Evolutionary conservation across 2,113 vertebrate genomes (phyloP).

Genomic region (Patagioenas fasciata): DNA sequence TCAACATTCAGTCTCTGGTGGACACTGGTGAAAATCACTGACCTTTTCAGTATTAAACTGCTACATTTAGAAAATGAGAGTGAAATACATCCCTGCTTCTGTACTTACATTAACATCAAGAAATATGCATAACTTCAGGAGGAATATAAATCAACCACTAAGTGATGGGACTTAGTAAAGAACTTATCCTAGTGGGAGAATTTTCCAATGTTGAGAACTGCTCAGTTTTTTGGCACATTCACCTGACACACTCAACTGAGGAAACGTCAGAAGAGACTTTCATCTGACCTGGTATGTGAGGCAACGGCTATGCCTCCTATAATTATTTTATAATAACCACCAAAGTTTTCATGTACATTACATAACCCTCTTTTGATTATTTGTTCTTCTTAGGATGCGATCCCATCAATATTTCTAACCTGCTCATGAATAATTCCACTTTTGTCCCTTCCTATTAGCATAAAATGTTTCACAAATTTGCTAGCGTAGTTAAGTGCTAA

Average conservation of each 20-base stretch:
- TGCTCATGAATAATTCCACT: not conserved
- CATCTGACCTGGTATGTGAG: not conserved
- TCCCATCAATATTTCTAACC: not conserved
- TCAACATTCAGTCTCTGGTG: not conserved
- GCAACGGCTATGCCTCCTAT: not conserved
- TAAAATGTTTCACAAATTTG: not conserved
- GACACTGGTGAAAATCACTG: not conserved
- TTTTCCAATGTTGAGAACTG: not conserved
- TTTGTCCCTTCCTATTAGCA: not conserved
- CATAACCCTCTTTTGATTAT: not conserved
- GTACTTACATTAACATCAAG: not conserved
- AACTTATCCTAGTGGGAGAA: not conserved
- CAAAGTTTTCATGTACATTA: not conserved
- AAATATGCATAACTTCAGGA: not conserved
- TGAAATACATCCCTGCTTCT: not conserved
- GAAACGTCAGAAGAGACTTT: not conserved
- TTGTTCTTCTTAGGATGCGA: not conserved
- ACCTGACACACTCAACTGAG: not conserved
- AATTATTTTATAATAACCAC: not conserved
- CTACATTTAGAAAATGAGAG: not conserved
- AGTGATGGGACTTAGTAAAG: not conserved
- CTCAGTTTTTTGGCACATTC: not conserved
- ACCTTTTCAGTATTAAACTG: not conserved
- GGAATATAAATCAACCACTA: not conserved
- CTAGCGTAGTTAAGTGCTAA: not conserved